Evolutionary conservation across 1,140 invertebrate species (phyloP), one percentile per base, ranked within the genome.

Genomic region (Pseudachorutes palmiensis): DNA sequence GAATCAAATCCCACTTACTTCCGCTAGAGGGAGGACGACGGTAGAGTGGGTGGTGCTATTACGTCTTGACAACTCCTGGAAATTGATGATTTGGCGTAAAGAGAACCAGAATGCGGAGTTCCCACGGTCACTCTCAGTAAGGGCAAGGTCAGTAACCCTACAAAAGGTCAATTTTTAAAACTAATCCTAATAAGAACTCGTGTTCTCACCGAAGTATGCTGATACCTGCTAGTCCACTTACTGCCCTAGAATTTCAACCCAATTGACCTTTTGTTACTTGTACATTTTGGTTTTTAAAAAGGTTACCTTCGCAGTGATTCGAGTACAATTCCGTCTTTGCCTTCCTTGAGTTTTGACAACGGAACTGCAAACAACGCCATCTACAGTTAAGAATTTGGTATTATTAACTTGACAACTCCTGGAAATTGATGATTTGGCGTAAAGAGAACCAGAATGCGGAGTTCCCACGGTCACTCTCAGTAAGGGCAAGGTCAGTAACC

Each of bases 381-480:
- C n/a, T n/a, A n/a, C n/a, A n/a, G n/a, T n/a, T n/a, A n/a, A n/a
- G n/a, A n/a, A n/a, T n/a, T n/a, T n/a, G n/a, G n/a, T n/a, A n/a
- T n/a, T n/a, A n/a, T n/a, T n/a, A n/a, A n/a, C n/a, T n/a, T n/a
- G 51, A 71, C 49, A 74, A 65, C 66, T 74, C 72, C 64, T 72
- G 68, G 67, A 74, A 74, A 55, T 74, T 71, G 19, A 74, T 62
- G 45, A 74, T 74, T 74, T 74, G 72, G 45, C 72, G 61, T 1
- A 74, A 59, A 36, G 72, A 74, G 65, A 74, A 74, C 72, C 72
- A 74, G 55, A 74, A 74, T 9, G 72, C 72, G 14, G 72, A 51
- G 16, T 49, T 64, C 22, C 62, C 68, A 22, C 68, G 64, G 24
- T 65, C 67, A 63, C 67, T 71, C 32, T 74, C 72, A 9, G 70